Evolutionary conservation across 2,888 invertebrate species (phyloP).

Genomic region (Pollenia griseotomentosa): DNA sequence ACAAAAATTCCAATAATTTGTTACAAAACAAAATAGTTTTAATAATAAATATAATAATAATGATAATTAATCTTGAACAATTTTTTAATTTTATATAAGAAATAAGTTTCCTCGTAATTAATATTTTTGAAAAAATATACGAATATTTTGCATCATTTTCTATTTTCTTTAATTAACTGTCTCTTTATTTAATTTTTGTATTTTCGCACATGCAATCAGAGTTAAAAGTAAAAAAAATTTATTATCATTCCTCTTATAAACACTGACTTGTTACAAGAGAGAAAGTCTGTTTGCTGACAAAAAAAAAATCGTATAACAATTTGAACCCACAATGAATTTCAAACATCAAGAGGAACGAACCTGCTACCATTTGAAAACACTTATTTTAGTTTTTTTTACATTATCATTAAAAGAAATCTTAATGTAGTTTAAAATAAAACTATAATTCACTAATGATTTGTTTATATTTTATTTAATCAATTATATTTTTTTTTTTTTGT

Average conservation of each 20-base stretch:
- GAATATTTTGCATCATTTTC: no score
- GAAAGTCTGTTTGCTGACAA: conserved; percentile 9
- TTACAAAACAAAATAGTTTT: no score
- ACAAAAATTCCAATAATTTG: no score
- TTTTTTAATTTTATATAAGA: no score
- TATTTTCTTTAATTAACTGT: background rate
- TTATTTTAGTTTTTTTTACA: background rate
- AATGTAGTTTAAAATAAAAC: conserved; percentile 1
- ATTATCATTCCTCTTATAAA: conserved; percentile 8
- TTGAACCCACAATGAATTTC: background rate
- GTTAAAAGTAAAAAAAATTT: conserved; percentile 7
- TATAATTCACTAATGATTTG: conserved; percentile 23
- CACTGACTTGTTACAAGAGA: background rate
- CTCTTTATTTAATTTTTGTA: background rate
- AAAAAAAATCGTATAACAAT: background rate
- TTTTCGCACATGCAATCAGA: conserved; percentile 9
- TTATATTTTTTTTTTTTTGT: background rate
- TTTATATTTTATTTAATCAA: background rate
- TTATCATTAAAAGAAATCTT: background rate
- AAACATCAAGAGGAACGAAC: background rate
- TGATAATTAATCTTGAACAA: no score
- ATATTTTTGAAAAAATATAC: no score
- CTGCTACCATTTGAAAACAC: background rate
- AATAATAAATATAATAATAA: no score
- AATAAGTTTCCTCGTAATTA: no score